These are phyloP conservation scores for Trypoxylus dichotomus DNA, from an alignment of 1,140 invertebrate species.

Conservation along the genomic window DNA sequence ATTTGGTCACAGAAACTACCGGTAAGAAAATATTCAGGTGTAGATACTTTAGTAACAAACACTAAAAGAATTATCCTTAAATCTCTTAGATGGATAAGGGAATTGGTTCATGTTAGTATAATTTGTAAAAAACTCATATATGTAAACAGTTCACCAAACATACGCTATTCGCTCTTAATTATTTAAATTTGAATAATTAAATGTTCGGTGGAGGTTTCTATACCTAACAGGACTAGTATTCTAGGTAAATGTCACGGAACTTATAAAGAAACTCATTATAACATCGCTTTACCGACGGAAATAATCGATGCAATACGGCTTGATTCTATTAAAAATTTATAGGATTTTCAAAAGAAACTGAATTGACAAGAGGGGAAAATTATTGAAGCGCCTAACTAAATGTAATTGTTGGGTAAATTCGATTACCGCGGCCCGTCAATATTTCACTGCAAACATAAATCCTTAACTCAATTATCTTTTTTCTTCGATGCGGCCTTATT, in stretches of 20 bases:
- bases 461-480: conserved; percentile 14
- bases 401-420: conserved; percentile 24
- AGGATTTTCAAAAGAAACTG: neutral
- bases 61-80: too few species aligned
- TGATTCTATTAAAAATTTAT: neutral
- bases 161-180: too few species aligned
- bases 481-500: neutral
- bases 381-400: neutral
- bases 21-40: too few species aligned
- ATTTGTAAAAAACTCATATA: too few species aligned
- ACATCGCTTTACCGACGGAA: neutral
- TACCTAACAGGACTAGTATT: neutral
- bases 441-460: conserved; percentile 22
- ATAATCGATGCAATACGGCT: neutral
- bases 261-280: neutral
- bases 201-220: too few species aligned
- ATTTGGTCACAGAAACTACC: too few species aligned
- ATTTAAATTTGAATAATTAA: too few species aligned
- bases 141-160: too few species aligned
- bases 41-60: too few species aligned
- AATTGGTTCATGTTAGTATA: too few species aligned
- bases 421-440: conserved; percentile 9
- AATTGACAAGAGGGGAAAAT: neutral
- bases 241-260: neutral
- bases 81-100: too few species aligned